Evolutionary conservation across 2,888 invertebrate species (phyloP).

Genomic region (Dioctria rufipes): DNA sequence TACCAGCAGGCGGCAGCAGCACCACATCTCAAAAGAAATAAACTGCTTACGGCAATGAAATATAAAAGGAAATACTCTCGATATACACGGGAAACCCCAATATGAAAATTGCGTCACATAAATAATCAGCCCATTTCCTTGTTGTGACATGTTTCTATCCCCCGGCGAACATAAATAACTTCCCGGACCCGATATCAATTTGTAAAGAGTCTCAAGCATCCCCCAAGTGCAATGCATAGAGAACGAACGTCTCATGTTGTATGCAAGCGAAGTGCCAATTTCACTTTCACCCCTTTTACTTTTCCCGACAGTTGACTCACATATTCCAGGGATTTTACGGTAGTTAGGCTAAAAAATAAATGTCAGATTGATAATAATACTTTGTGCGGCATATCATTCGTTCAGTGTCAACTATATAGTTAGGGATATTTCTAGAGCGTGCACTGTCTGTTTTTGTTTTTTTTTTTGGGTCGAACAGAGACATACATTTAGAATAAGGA

Average conservation of each 20-base stretch:
- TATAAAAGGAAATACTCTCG: constrained; percentile 5
- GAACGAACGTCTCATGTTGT: constrained; percentile 55
- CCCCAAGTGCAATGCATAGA: constrained; percentile 21
- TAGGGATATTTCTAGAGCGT: no score
- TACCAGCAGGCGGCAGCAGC: no score
- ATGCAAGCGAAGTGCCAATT: constrained; percentile 58
- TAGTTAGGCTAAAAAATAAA: constrained; percentile 20
- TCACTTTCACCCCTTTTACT: constrained; percentile 42
- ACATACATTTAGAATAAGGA: not conserved
- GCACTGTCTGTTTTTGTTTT: not conserved
- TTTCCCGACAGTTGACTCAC: not conserved
- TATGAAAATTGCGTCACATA: constrained; percentile 63
- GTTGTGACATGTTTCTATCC: constrained; percentile 62
- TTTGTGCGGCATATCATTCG: not conserved
- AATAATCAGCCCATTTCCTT: constrained; percentile 62
- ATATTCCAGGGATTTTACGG: not conserved
- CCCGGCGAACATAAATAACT: constrained; percentile 63
- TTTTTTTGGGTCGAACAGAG: not conserved
- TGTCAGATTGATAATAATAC: constrained; percentile 56
- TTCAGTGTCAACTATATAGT: not conserved
- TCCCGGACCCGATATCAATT: constrained; percentile 61
- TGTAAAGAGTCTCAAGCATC: constrained; percentile 52
- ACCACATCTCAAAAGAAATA: no score
- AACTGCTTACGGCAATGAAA: not conserved
- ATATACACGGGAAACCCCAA: constrained; percentile 42